Evolutionary conservation across 2,888 invertebrate species (phyloP).

Genomic region (Drymonia ruficornis): DNA sequence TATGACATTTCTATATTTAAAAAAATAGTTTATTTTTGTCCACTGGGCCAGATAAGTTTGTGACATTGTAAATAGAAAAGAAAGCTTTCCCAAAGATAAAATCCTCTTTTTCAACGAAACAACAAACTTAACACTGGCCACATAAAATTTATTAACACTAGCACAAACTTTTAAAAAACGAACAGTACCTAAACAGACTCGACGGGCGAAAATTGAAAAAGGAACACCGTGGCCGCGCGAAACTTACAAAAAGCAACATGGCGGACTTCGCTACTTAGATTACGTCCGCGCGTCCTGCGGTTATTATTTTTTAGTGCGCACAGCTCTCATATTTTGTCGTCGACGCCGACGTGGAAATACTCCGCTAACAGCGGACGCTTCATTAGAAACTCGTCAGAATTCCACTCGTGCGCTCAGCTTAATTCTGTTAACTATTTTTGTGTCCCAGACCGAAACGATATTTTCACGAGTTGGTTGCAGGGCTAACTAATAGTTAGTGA

Average conservation of each 20-base stretch:
- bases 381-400: constrained; percentile 63
- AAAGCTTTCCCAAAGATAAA: not conserved
- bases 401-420: constrained; percentile 60
- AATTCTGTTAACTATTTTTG: constrained; percentile 77
- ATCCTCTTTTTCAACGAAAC: not conserved
- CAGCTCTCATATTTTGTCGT: constrained; percentile 45
- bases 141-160: not conserved
- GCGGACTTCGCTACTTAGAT: constrained; percentile 30
- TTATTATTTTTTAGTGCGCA: constrained; percentile 45
- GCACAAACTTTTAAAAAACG: not conserved
- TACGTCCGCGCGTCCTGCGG: constrained; percentile 21
- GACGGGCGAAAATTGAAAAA: too few relatives aligned
- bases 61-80: not conserved
- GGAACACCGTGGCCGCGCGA: not conserved
- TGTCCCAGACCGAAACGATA: constrained; percentile 59
- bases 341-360: constrained; percentile 32
- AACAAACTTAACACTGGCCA: not conserved
- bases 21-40: too few relatives aligned
- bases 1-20: too few relatives aligned
- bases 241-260: constrained; percentile 5
- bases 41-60: too few relatives aligned
- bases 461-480: constrained; percentile 28
- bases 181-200: too few relatives aligned
- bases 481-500: constrained; percentile 13
- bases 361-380: constrained; percentile 47